These are phyloP conservation scores for Semnopithecus entellus DNA, from an alignment of 2,113 vertebrate species.

Conservation along the genomic window DNA sequence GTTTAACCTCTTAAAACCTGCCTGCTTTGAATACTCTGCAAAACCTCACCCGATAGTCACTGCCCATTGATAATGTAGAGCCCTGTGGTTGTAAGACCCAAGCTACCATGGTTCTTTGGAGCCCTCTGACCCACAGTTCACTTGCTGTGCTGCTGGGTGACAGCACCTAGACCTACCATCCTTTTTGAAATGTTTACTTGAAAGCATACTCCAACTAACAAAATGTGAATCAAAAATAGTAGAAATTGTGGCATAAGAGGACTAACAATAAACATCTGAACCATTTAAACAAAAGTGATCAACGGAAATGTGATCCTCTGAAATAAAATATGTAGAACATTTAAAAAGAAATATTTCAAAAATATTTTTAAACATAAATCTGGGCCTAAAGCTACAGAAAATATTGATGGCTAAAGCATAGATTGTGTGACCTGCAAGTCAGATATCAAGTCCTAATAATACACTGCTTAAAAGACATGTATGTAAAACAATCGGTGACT, in stretches of 20 bases:
- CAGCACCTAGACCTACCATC: not conserved
- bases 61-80: not conserved
- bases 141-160: not conserved
- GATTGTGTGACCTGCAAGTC: not conserved
- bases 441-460: not conserved
- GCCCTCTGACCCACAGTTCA: not conserved
- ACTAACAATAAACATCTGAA: not conserved
- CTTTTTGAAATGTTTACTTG: not conserved
- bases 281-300: not conserved
- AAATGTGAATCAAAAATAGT: not conserved
- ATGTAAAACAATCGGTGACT: not conserved
- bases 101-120: not conserved
- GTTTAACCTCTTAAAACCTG: not conserved
- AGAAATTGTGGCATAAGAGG: not conserved
- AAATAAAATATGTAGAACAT: not conserved
- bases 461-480: not conserved
- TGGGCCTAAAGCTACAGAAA: not conserved
- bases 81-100: not conserved
- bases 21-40: not conserved
- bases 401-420: not conserved
- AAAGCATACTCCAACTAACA: not conserved
- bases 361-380: not conserved
- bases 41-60: not conserved
- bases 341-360: not conserved
- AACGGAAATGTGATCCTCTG: not conserved